Base-by-base conservation (phyloP, 2,797 vertebrate genomes). In the Poecilia picta region DNA sequence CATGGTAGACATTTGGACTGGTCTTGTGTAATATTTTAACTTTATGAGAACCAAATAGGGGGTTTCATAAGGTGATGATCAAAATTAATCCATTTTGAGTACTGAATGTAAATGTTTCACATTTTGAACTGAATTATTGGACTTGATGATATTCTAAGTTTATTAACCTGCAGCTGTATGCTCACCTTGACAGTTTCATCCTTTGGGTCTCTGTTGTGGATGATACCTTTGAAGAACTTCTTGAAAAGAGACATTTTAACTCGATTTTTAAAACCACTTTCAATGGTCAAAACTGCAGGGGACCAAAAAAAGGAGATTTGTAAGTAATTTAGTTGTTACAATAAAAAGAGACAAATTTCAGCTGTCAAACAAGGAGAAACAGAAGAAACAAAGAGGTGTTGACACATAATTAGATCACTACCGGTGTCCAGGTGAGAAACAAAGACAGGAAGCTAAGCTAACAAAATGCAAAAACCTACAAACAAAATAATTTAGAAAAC, bases 231-330 rank as follows among this genome's bases (percentile, higher is more conserved):
- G 89, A 94, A 96, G 92, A 94, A 95, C 82, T 92, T 95, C 31
- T 83, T 85, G 83, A 98, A 95, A 82, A 97, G 82, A 2, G 96
- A 23, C 97, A 98, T 99, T 75, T 90, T 88, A 41, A 28, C 16
- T 73, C 39, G 33, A 20, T 43, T 49, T 8, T 47, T 75, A n/a
- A 73, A 81, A 36, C 16, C 46, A 66, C 11, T 77, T 5, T 78
- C 11, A 59, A 31, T 15, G 12, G 16, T 5, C 18, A 31, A 47
- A 39, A 0, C 81, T 80, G 43, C 5, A 1, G 6, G 55, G 18
- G 41, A 57, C 2, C 33, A 39, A 33, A 25, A 39, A 25, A 39
- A 31, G 1, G 39, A 62, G 4, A 45, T 28, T 8, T 1, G 45
- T 74, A 41, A 20, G 53, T 25, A 15, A 23, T 53, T 23, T 55